Conservation (phyloP, 2,113 vertebrate species). For the Sakesphorus luctuosus region DNA sequence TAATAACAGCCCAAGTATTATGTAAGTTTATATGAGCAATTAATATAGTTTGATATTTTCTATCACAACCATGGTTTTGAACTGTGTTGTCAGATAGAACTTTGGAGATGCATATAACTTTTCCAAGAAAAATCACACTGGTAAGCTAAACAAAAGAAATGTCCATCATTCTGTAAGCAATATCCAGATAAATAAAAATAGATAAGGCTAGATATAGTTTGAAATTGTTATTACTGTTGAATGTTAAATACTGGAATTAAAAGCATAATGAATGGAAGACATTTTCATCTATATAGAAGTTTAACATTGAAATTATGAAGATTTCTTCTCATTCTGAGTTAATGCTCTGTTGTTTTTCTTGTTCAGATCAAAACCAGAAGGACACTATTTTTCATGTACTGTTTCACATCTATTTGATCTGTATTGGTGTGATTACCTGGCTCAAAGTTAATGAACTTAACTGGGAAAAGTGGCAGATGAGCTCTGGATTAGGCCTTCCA, state of each 20-base stretch:
- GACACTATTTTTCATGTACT: background rate
- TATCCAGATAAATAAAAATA: slow-evolving; percentile 16
- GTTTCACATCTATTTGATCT: background rate
- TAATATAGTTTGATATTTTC: background rate
- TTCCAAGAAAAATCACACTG: slow-evolving; percentile 3
- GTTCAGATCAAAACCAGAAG: background rate
- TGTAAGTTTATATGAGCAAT: background rate
- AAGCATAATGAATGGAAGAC: background rate
- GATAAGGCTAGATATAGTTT: background rate
- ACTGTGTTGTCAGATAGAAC: background rate
- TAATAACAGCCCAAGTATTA: background rate
- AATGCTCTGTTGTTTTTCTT: background rate
- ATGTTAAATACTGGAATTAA: background rate
- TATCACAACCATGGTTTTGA: background rate
- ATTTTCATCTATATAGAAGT: background rate
- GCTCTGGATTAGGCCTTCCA: background rate
- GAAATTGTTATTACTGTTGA: background rate
- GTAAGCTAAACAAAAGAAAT: background rate
- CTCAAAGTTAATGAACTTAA: background rate
- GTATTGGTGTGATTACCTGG: background rate
- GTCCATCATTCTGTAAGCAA: background rate
- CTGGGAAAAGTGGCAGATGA: background rate
- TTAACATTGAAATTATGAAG: background rate
- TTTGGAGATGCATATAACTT: background rate
- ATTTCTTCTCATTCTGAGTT: background rate